Base-by-base conservation (phyloP, 2,797 vertebrate genomes). In the Amblyopsis hoosieri region DNA sequence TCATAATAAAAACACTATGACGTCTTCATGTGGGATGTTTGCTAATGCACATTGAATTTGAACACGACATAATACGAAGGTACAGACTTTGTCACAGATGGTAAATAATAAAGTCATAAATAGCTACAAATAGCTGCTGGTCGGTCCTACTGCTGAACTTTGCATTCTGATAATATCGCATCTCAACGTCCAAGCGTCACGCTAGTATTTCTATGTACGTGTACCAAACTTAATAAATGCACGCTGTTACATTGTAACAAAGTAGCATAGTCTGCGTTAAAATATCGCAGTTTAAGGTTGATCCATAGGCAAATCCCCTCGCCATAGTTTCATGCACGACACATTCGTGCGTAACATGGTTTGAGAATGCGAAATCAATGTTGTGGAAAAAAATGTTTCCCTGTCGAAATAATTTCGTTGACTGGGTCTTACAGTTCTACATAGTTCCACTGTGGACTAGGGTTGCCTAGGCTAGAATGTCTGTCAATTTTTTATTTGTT, bases 1-100 rank as follows among this genome's bases (percentile, higher is more conserved):
- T 93, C 89, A 91, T 93, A 94, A 93, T 93, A 93, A 93, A 93
- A 94, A 87, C 83, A 91, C 87, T 87, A 82, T 91, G 88, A 94
- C 71, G 66, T 90, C 84, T 85, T 66, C 65, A 82, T 23, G 63
- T 71, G 73, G 14, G 76, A 62, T 23, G 47, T 45, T 76, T 84
- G 61, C 64, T 83, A 84, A 48, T 51, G 57, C 47, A 4, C 45
- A 49, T 50, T 9, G 15, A 14, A 10, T 8, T 8, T 14, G 49
- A 55, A 14, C 23, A 11, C 7, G 13, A 2, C n/a, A 14, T 14
- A 42, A 15, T n/a, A 29, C 52, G 37, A 42, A 42, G 37, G 37
- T 42, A 42, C 37, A 42, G 37, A 42, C 4, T 29, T 29, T 17
- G 17, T 37, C 13, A 42, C 49, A 29, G 42, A 23, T 19, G 56